phyloP scores from a whole-genome alignment of 2,888 invertebrate species.

The Agrotis segetum region DNA sequence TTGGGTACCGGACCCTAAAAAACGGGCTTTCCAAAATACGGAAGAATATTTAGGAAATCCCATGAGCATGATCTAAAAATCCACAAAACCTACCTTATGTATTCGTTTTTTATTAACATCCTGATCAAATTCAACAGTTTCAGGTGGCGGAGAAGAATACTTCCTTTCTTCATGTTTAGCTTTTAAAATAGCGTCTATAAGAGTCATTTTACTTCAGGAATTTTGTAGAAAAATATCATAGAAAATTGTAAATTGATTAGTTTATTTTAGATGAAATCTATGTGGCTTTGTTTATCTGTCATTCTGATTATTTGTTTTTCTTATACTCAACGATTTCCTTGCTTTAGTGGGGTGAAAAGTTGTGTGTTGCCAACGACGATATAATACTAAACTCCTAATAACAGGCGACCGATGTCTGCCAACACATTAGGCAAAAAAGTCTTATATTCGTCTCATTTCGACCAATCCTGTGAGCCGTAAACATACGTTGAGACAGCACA shows the following conservation, averaged over 20 bases:
- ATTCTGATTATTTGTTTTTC: not conserved
- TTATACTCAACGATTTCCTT: no score
- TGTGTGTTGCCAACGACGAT: no score
- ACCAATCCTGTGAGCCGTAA: no score
- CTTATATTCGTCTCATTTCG: no score
- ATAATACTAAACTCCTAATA: no score
- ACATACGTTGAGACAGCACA: no score
- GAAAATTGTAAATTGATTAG: not conserved
- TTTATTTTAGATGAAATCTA: conserved; percentile 33
- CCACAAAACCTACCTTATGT: conserved; percentile 25
- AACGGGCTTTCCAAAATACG: not conserved
- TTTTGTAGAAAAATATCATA: conserved; percentile 30
- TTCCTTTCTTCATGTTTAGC: conserved; percentile 69
- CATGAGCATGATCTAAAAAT: not conserved
- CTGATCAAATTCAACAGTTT: conserved; percentile 49
- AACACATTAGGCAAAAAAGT: no score
- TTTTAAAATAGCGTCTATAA: conserved; percentile 74
- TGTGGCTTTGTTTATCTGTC: conserved; percentile 38
- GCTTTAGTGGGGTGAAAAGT: no score
- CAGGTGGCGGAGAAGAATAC: conserved; percentile 80
- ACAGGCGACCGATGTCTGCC: no score
- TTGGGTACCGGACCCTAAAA: no score
- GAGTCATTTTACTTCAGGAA: conserved; percentile 69
- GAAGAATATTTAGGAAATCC: not conserved
- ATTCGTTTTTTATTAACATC: conserved; percentile 11